phyloP scores from a whole-genome alignment of 1,140 invertebrate genomes.

The Lutraria rhynchaena region DNA sequence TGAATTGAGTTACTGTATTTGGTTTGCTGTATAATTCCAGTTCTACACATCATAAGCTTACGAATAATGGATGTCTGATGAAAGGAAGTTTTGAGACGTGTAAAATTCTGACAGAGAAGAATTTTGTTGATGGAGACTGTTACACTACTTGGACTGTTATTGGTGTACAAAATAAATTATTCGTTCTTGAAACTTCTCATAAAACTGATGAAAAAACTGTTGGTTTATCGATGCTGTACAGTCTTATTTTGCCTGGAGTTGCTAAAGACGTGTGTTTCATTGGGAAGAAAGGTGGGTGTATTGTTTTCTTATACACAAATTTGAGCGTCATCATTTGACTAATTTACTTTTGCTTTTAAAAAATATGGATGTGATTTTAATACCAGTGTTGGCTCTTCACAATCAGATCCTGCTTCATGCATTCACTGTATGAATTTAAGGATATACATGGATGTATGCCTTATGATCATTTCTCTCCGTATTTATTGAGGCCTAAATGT shows the following conservation, averaged over 20 bases:
- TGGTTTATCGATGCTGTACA: not conserved
- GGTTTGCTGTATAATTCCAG: too few species aligned
- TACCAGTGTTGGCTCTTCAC: too few species aligned
- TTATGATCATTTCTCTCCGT: too few species aligned
- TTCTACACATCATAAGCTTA: not conserved
- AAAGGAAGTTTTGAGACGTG: slow-evolving; percentile 5
- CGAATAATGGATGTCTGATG: not conserved
- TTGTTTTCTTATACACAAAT: too few species aligned
- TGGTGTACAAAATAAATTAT: slow-evolving; percentile 29
- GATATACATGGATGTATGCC: too few species aligned
- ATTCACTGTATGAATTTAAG: too few species aligned
- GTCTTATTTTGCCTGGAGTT: slow-evolving; percentile 20
- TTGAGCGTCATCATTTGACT: too few species aligned
- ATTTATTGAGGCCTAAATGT: too few species aligned
- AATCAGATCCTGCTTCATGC: too few species aligned
- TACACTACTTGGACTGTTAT: not conserved
- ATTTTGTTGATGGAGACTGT: not conserved
- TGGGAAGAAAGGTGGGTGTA: slow-evolving; percentile 40
- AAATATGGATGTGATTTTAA: too few species aligned
- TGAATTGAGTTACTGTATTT: too few species aligned
- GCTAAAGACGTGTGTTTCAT: slow-evolving; percentile 36
- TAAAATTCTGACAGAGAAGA: slow-evolving; percentile 12
- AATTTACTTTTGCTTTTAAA: too few species aligned
- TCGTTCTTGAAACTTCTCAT: slow-evolving; percentile 19
- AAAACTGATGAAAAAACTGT: not conserved